These are phyloP conservation scores for Marasmarcha lunaedactyla DNA, from an alignment of 2,888 invertebrate genomes.

Conservation along the genomic window DNA sequence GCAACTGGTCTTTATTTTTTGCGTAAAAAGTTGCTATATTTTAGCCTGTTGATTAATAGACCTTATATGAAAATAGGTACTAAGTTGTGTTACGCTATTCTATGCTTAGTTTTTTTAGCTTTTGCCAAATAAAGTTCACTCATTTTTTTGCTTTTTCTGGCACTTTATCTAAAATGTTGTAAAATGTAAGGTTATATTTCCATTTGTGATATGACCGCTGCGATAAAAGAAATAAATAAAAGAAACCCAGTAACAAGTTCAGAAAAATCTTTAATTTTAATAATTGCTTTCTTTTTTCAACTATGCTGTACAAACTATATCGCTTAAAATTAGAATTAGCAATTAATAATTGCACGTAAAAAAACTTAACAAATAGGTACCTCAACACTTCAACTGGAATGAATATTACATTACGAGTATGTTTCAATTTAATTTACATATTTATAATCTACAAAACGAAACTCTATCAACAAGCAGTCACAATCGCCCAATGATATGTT, in stretches of 20 bases:
- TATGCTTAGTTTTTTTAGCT: no score
- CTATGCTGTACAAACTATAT: slow-evolving; percentile 70
- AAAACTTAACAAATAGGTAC: slow-evolving; percentile 70
- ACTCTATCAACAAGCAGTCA: slow-evolving; percentile 67
- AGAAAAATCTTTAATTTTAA: slow-evolving; percentile 66
- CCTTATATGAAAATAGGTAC: not conserved
- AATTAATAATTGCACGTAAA: slow-evolving; percentile 72
- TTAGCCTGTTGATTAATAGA: no score
- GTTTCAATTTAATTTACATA: slow-evolving; percentile 52
- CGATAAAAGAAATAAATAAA: no score
- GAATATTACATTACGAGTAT: slow-evolving; percentile 61
- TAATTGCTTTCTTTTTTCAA: slow-evolving; percentile 67
- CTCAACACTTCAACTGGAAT: slow-evolving; percentile 69
- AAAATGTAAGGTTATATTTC: no score
- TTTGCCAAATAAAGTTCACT: no score
- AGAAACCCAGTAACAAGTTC: slow-evolving; percentile 45
- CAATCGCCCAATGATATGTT: slow-evolving; percentile 72
- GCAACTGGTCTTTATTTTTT: no score
- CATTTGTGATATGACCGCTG: no score
- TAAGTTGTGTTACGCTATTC: no score
- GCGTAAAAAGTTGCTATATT: no score
- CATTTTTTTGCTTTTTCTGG: no score
- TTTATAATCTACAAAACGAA: slow-evolving; percentile 60
- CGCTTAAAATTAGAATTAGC: slow-evolving; percentile 68
- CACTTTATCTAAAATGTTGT: no score